These are phyloP conservation scores for Spilarctia lutea DNA, from an alignment of 2,888 invertebrate genomes.

Conservation along the genomic window DNA sequence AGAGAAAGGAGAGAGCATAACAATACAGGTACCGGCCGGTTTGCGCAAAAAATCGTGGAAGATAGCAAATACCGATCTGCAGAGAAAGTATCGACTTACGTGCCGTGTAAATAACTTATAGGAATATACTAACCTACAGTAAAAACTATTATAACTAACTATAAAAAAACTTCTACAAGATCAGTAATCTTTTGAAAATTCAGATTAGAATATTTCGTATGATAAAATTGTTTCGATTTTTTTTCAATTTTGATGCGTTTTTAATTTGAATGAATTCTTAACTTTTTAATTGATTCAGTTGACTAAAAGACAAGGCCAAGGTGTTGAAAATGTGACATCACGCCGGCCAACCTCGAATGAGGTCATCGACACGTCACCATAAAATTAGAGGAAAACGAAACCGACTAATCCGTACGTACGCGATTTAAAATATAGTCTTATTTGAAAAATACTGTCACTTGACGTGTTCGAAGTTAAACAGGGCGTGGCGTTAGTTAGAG, in stretches of 20 bases:
- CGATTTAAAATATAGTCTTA: too few species aligned
- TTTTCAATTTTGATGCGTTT: too few species aligned
- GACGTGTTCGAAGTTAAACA: not conserved
- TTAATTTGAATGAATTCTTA: too few species aligned
- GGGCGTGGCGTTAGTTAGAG: slow-evolving; percentile 38
- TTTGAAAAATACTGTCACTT: not conserved
- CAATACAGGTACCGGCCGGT: slow-evolving; percentile 1
- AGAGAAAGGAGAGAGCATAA: slow-evolving; percentile 7
- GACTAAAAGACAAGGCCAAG: slow-evolving; percentile 7
- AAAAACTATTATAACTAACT: not conserved
- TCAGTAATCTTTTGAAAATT: too few species aligned
- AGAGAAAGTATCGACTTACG: too few species aligned
- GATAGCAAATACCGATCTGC: not conserved
- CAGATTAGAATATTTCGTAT: too few species aligned
- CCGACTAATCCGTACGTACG: not conserved
- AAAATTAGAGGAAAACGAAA: slow-evolving; percentile 12
- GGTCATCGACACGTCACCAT: slow-evolving; percentile 65
- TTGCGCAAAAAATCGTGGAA: slow-evolving; percentile 4
- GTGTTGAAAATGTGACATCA: not conserved
- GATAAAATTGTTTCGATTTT: too few species aligned
- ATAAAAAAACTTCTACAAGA: too few species aligned
- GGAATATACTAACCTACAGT: too few species aligned
- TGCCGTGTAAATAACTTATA: not conserved
- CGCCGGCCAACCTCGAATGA: slow-evolving; percentile 55
- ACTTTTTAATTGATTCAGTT: not conserved